Conservation (phyloP, 1,140 invertebrate genomes). For the Episyrphus balteatus region DNA sequence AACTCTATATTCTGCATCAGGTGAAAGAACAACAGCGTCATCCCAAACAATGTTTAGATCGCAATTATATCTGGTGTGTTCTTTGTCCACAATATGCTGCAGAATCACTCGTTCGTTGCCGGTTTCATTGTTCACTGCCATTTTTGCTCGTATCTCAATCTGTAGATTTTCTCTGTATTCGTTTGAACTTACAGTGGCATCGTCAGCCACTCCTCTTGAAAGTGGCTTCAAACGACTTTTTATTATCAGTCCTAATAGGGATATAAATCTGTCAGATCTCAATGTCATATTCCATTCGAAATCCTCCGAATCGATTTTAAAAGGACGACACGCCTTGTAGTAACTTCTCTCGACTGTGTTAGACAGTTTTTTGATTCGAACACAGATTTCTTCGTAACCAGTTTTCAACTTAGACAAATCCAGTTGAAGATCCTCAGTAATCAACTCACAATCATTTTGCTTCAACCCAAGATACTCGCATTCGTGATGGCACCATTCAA, state of each 20-base stretch:
- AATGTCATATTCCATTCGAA: slow-evolving; percentile 18
- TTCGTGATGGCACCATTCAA: slow-evolving; percentile 33
- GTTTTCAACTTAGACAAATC: slow-evolving; percentile 5
- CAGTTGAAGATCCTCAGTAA: slow-evolving; percentile 11
- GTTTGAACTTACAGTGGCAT: not conserved
- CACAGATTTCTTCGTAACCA: not conserved
- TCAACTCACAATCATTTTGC: slow-evolving; percentile 9
- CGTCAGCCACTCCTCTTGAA: slow-evolving; percentile 7
- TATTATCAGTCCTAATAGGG: slow-evolving; percentile 21
- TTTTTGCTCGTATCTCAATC: slow-evolving; percentile 18
- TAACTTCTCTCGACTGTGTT: slow-evolving; percentile 23
- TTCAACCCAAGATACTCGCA: slow-evolving; percentile 20
- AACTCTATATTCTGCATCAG: slow-evolving; percentile 24
- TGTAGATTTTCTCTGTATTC: slow-evolving; percentile 25
- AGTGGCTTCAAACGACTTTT: slow-evolving; percentile 28
- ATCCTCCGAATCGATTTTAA: slow-evolving; percentile 20
- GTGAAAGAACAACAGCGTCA: slow-evolving; percentile 21
- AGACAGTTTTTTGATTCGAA: not conserved
- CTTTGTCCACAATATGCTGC: slow-evolving; percentile 18
- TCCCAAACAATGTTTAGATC: slow-evolving; percentile 27
- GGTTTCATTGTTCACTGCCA: not conserved
- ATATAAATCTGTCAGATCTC: slow-evolving; percentile 26
- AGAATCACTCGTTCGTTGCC: slow-evolving; percentile 10
- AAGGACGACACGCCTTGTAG: slow-evolving; percentile 30
- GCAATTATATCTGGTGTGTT: slow-evolving; percentile 31